Conservation (phyloP, 2,797 vertebrate species). For the Numenius phaeopus region DNA sequence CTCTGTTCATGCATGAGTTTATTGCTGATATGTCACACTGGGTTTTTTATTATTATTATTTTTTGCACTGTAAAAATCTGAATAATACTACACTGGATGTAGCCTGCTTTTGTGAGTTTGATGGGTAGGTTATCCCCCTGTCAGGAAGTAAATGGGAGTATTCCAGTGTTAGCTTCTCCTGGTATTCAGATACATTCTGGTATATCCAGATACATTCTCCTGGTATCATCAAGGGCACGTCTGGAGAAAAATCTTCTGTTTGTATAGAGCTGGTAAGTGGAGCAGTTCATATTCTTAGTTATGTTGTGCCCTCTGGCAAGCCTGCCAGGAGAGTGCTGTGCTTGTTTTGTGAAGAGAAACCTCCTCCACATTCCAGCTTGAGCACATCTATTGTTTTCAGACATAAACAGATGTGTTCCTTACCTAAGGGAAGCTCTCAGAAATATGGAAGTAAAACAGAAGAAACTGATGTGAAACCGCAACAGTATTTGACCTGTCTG, state of each 20-base stretch:
- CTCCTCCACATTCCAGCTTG: conserved; percentile 71
- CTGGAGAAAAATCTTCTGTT: conserved; percentile 68
- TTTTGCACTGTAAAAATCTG: neutral
- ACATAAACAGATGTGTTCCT: conserved; percentile 72
- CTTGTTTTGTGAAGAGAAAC: conserved; percentile 74
- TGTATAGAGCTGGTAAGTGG: conserved; percentile 63
- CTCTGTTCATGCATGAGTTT: neutral
- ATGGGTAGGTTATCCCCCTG: neutral
- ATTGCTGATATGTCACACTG: neutral
- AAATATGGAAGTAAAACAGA: conserved; percentile 76
- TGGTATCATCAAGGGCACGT: conserved; percentile 33
- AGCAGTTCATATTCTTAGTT: conserved; percentile 76
- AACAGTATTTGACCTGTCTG: conserved; percentile 71
- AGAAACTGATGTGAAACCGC: conserved; percentile 73
- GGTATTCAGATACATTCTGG: conserved; percentile 59
- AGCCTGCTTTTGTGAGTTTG: neutral
- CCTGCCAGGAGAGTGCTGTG: conserved; percentile 66
- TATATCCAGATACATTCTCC: conserved; percentile 55
- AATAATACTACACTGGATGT: neutral
- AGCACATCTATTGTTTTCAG: conserved; percentile 66
- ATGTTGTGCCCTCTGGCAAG: conserved; percentile 73
- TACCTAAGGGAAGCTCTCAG: conserved; percentile 74
- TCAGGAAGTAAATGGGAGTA: neutral
- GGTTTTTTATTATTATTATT: neutral
- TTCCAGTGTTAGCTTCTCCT: conserved; percentile 19